Evolutionary conservation across 2,888 invertebrate species (phyloP).

Genomic region (Sesamia inferens): DNA sequence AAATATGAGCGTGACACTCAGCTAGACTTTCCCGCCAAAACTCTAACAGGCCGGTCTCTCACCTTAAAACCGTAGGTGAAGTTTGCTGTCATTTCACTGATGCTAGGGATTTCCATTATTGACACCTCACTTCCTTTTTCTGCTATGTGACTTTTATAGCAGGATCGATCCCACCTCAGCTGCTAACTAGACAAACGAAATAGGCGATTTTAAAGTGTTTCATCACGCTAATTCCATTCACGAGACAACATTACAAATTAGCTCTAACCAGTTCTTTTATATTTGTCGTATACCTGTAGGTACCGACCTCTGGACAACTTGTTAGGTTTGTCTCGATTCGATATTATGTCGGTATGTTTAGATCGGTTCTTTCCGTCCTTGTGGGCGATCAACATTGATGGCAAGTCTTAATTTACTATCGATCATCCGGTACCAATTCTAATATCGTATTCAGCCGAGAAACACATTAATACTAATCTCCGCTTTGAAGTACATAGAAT

Average conservation of each 20-base stretch:
- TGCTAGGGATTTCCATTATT: not conserved
- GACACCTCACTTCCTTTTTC: not conserved
- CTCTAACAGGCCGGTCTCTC: not conserved
- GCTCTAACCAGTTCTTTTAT: conserved; percentile 44
- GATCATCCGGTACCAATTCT: conserved; percentile 2
- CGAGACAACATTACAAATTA: conserved; percentile 24
- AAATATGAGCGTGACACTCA: too few relatives aligned
- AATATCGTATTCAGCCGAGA: conserved; percentile 23
- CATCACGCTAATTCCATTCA: conserved; percentile 8
- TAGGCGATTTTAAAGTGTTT: not conserved
- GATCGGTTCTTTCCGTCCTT: conserved; percentile 10
- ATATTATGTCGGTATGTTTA: conserved; percentile 44
- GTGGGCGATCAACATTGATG: conserved; percentile 17
- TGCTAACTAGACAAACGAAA: not conserved
- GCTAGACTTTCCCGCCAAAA: too few relatives aligned
- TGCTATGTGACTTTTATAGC: too few relatives aligned
- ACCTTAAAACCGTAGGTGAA: not conserved
- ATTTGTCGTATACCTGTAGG: not conserved
- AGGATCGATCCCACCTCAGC: too few relatives aligned
- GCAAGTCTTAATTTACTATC: conserved; percentile 23
- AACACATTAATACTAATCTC: conserved; percentile 27
- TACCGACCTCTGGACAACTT: conserved; percentile 15
- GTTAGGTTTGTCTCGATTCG: conserved; percentile 16
- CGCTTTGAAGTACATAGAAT: conserved; percentile 3
- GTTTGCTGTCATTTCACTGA: not conserved